A percentile compares a stretch with the other conserved stretches of the same genome.
phyloP scores from a whole-genome alignment of 2,888 invertebrate genomes.

The Rhaphigaster nebulosa region DNA sequence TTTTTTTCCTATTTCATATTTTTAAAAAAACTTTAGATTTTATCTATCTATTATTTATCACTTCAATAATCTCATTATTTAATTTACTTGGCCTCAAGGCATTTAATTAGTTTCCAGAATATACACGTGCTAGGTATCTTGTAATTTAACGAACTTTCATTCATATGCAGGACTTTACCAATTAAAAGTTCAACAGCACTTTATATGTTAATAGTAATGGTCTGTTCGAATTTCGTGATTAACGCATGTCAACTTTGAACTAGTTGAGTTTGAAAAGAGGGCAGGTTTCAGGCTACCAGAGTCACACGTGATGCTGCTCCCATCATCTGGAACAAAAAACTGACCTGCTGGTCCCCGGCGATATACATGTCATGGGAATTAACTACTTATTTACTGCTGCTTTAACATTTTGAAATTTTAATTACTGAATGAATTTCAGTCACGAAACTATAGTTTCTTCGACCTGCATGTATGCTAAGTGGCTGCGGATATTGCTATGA shows the following conservation, averaged over 20 bases:
- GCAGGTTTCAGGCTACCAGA: background rate
- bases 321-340: background rate
- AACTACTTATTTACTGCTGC: background rate
- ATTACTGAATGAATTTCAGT: background rate
- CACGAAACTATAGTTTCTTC: background rate
- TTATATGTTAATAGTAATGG: background rate
- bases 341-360: background rate
- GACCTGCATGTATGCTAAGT: too few relatives aligned
- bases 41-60: too few relatives aligned
- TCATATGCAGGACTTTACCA: background rate
- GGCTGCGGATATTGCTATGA: too few relatives aligned
- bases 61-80: too few relatives aligned
- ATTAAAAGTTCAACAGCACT: background rate
- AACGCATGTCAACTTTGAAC: background rate
- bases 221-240: background rate
- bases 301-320: background rate
- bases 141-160: background rate
- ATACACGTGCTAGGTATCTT: background rate
- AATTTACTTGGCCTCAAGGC: too few relatives aligned
- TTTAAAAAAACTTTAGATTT: too few relatives aligned
- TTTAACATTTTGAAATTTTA: background rate
- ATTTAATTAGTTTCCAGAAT: background rate
- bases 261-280: background rate
- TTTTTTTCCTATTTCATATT: too few relatives aligned
- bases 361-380: background rate